Conservation (phyloP, 2,113 vertebrate species). For the Crotalus viridis region DNA sequence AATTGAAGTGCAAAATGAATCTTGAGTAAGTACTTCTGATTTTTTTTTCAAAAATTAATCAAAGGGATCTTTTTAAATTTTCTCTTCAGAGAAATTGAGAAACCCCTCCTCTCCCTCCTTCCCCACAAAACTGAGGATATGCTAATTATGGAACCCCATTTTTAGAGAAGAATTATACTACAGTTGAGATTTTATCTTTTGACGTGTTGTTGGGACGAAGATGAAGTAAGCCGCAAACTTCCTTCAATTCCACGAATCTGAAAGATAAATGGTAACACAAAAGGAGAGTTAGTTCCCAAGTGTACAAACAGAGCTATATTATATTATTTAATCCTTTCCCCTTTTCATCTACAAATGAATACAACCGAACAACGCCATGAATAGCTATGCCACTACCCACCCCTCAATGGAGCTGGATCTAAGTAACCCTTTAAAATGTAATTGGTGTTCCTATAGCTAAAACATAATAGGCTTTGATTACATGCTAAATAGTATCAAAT, state of each 20-base stretch:
- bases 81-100: neutral
- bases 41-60: neutral
- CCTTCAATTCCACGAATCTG: neutral
- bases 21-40: neutral
- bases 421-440: constrained; percentile 75
- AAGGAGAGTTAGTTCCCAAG: neutral
- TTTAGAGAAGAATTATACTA: neutral
- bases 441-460: constrained; percentile 79
- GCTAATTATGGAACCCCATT: neutral
- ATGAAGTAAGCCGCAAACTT: neutral
- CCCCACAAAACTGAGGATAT: neutral
- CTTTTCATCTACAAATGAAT: constrained; percentile 9
- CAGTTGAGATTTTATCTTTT: neutral
- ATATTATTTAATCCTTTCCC: neutral
- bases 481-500: constrained; percentile 80
- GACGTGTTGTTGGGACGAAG: neutral
- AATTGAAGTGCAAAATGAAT: neutral
- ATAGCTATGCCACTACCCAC: constrained; percentile 25
- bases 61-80: neutral
- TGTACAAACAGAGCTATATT: neutral
- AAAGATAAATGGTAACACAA: neutral
- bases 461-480: constrained; percentile 81
- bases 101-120: neutral
- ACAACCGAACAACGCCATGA: constrained; percentile 13
- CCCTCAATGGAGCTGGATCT: constrained; percentile 48